Base-by-base conservation (phyloP, 1,140 invertebrate genomes). In the Gonatopus flavifemur region DNA sequence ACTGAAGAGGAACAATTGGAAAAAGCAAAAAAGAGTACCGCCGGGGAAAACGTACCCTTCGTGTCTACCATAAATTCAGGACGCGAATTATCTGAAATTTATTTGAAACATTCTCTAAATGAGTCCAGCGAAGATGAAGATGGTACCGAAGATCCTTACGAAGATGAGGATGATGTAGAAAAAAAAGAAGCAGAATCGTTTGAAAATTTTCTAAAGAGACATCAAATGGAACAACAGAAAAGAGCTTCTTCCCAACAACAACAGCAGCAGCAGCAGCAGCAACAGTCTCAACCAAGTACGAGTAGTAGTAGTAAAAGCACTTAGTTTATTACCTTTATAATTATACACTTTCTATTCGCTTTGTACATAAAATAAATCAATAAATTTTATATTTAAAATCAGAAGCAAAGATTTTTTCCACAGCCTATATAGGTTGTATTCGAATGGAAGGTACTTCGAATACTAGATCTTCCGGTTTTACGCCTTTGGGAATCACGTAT, bases 101-200 rank as follows among this genome's bases (percentile, higher is more conserved):
- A 86, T 66, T 64, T 89, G 25, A 84, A 84, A 59, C 83, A 87
- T 64, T 81, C 85, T 3, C 86, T 71, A 1, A 83, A 87, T 64
- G 87, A 88, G 55, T 88, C 86, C 49, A 88, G 86, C 47, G 83
- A 84, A 15, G 88, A 90, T 55, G 87, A 88, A 15, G 87, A 89
- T 60, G 87, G 86, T 1, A 79, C 73, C 3, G 84, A 86, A 59
- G 56, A 71, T 24, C 37, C 53, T 13, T 45, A 36, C 3, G 37
- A 41, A 18, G 52, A 66, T 19, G 30, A 52, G 19, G 50, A 67
- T 6, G 62, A 67, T 22, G 63, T 67, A 12, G 62, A 69, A 24
- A 39, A 52, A 9, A 64, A 72, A 33, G 69, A 77, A 39, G 62
- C 46, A 25, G 64, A 68, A 15, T 68, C 67, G 3, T 78, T 78